Conservation (phyloP, 2,888 invertebrate species). For the Himalopsyche japonica region DNA sequence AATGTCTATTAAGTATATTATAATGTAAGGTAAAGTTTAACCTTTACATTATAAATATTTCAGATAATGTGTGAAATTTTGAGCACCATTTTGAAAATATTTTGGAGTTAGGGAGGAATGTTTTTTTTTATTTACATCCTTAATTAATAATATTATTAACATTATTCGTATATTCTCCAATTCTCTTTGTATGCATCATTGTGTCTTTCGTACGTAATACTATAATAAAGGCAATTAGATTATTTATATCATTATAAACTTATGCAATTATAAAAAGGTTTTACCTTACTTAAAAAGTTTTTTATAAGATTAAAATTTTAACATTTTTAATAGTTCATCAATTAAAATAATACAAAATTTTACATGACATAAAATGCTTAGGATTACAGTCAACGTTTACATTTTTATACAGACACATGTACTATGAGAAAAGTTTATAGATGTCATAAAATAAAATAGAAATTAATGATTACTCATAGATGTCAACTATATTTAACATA, state of each 20-base stretch:
- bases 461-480: neutral
- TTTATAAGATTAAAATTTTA: neutral
- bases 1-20: neutral
- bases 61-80: neutral
- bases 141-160: neutral
- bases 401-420: neutral
- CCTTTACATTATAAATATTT: neutral
- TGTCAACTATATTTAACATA: neutral
- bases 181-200: neutral
- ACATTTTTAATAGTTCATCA: neutral
- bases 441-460: neutral
- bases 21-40: neutral
- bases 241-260: neutral
- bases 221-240: neutral
- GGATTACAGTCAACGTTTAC: neutral
- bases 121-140: neutral
- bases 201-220: neutral
- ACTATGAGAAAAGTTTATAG: neutral
- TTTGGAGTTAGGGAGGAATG: neutral
- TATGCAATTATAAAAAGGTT: neutral
- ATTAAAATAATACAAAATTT: neutral
- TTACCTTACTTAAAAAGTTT: neutral
- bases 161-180: neutral
- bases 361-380: neutral
- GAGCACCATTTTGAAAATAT: neutral